Conservation (phyloP, 2,888 invertebrate genomes). For the Amiota communis region DNA sequence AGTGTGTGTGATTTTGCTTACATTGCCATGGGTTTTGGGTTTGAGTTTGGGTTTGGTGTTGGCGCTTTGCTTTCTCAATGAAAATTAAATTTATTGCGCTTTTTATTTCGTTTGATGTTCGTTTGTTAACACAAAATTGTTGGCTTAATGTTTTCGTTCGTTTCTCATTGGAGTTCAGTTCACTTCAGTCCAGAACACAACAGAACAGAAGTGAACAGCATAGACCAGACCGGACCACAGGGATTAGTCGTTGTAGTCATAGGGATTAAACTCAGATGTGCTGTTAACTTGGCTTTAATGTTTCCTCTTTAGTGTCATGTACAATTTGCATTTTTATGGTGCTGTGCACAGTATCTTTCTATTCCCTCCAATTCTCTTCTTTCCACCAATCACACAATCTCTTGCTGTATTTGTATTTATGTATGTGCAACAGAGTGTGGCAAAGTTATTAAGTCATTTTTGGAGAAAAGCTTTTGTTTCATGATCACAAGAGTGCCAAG, state of each 20-base stretch:
- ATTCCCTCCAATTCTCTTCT: too few species aligned
- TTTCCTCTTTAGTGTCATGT: conserved; percentile 44
- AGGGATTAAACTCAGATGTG: conserved; percentile 9
- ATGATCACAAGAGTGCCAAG: not conserved
- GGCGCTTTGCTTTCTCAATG: conserved; percentile 43
- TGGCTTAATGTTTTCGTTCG: conserved; percentile 64
- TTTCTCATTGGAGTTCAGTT: conserved; percentile 1
- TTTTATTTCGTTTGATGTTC: conserved; percentile 71
- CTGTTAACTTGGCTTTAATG: conserved; percentile 38
- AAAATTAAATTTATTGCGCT: conserved; percentile 70
- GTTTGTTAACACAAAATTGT: conserved; percentile 64
- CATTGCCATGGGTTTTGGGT: not conserved
- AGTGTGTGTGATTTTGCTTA: conserved; percentile 52
- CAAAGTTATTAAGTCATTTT: conserved; percentile 64
- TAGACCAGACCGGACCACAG: not conserved
- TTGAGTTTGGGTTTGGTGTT: not conserved
- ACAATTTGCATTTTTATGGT: conserved; percentile 63
- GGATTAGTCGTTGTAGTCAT: conserved; percentile 23
- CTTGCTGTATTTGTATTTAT: not conserved
- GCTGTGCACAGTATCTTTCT: conserved; percentile 40
- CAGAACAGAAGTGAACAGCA: too few species aligned
- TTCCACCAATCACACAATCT: too few species aligned
- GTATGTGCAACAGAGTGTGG: conserved; percentile 54
- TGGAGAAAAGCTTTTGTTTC: conserved; percentile 14
- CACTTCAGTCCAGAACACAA: too few species aligned